Evolutionary conservation across 2,113 vertebrate species (phyloP).

Genomic region (Picathartes gymnocephalus): DNA sequence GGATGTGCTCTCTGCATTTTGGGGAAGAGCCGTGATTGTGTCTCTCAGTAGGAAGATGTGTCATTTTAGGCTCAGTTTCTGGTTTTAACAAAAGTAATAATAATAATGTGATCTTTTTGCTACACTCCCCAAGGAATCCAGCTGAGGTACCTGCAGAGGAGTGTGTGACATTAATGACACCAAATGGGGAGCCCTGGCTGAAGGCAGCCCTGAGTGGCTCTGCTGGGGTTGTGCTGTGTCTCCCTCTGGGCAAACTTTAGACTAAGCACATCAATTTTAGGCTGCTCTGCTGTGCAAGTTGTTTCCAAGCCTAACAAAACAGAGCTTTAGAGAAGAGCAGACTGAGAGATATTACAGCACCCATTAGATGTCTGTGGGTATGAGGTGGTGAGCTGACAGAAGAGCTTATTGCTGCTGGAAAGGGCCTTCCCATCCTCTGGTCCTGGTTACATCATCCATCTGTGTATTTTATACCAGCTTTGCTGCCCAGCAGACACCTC

Average conservation of each 20-base stretch:
- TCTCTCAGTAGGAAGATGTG: neutral
- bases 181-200: neutral
- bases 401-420: neutral
- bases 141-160: neutral
- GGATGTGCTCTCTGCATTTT: neutral
- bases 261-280: neutral
- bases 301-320: neutral
- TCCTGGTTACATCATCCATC: neutral
- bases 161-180: neutral
- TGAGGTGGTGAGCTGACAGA: neutral
- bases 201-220: neutral
- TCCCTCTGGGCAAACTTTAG: neutral
- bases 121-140: neutral
- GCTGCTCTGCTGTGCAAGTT: neutral
- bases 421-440: neutral
- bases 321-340: neutral
- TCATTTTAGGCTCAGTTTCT: neutral
- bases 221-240: neutral
- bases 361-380: neutral
- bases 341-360: neutral
- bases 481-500: neutral
- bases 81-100: neutral
- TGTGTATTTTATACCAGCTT: neutral
- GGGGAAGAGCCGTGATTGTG: fast-evolving
- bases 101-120: neutral